Evolutionary conservation across 2,888 invertebrate genomes (phyloP), one percentile per base, ranked within the genome.

Genomic region (Cephus runcator): DNA sequence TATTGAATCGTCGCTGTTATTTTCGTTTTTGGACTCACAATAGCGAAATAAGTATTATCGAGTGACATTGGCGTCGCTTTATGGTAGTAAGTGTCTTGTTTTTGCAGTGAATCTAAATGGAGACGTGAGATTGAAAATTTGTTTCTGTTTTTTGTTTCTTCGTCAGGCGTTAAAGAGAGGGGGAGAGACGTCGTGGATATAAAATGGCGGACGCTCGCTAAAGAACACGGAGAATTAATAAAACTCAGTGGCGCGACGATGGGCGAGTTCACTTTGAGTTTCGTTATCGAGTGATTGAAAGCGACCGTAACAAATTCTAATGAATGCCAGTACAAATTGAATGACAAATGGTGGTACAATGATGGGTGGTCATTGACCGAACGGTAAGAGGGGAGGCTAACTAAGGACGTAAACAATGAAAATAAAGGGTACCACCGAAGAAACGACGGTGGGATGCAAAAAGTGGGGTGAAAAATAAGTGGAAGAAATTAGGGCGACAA

Each of bases 301-400:
- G 84, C 77, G 84, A 85, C 81, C 88, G 86, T 88, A 89, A 87
- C 80, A 86, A 88, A 90, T 90, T 90, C 86, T 89, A 90, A 90
- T 88, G 83, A 88, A 90, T 89, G 86, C 88, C 90, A 90, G 90
- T 90, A 90, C 90, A 90, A 90, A 90, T 89, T 85, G 86, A 88
- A 84, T 88, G 84, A 83, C 79, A 81, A 83, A 81, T 80, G 73
- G 56, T 76, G 77, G 82, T 56, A 23, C 56, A 56, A 56, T 23
- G 56, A 9, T 56, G 56, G 56, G 23, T 56, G 56, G 23, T 56
- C 56, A 56, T 56, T 56, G 56, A 56, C 0, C 9, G 6, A 9
- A 23, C 9, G 23, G 23, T 56, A 56, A 56, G 56, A 9, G 3
- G 33, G 23, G 23, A 0, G 4, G 23, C 6, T 56, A 56, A 56